Conservation (phyloP, 2,888 invertebrate species). For the Blastobasis lacticolella region DNA sequence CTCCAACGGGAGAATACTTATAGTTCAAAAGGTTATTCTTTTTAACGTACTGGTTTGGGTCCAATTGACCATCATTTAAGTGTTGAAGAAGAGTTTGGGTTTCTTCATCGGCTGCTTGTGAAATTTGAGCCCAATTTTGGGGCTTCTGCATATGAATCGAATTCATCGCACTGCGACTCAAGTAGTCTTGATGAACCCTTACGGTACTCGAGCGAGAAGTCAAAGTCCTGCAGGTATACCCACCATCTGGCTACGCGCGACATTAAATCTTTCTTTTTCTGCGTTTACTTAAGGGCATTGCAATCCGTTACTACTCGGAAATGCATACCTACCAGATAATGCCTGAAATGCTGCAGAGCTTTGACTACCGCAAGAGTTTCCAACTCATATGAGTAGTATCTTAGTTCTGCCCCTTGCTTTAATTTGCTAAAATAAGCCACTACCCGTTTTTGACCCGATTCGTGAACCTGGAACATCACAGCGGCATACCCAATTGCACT, state of each 20-base stretch:
- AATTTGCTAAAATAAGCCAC: not conserved
- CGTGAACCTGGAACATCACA: not conserved
- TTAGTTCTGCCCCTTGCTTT: constrained; percentile 1
- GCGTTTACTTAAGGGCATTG: constrained; percentile 12
- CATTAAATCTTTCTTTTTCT: constrained; percentile 13
- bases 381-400: constrained; percentile 5
- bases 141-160: too few relatives aligned
- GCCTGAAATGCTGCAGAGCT: constrained; percentile 8
- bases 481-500: not conserved
- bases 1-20: constrained; percentile 2
- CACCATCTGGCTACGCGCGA: too few relatives aligned
- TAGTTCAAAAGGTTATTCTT: not conserved
- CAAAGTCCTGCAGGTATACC: constrained; percentile 13
- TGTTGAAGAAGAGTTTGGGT: constrained; percentile 7
- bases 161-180: constrained; percentile 14
- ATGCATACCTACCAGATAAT: constrained; percentile 9
- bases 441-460: not conserved
- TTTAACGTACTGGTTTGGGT: not conserved
- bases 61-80: constrained; percentile 8
- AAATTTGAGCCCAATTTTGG: constrained; percentile 15
- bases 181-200: constrained; percentile 9
- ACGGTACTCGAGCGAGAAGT: constrained; percentile 10
- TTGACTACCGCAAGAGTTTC: not conserved
- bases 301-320: constrained; percentile 13
- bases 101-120: constrained; percentile 12